phyloP scores from a whole-genome alignment of 2,888 invertebrate genomes.

The Athetis lepigone region DNA sequence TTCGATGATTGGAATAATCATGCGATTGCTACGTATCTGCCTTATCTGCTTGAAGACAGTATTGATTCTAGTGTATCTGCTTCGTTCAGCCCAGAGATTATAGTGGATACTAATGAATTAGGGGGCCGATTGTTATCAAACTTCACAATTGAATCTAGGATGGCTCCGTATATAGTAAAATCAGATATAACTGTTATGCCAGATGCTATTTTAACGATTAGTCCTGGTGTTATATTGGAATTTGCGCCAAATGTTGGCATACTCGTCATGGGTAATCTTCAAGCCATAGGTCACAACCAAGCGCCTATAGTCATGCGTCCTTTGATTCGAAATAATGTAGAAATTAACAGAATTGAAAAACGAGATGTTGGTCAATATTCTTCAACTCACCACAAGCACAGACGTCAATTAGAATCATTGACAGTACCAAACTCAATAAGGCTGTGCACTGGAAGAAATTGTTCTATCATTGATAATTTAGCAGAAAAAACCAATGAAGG shows the following conservation, averaged over 20 bases:
- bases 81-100: constrained; percentile 90
- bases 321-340: constrained; percentile 78
- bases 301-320: constrained; percentile 95
- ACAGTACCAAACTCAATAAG: constrained; percentile 92
- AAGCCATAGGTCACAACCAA: constrained; percentile 94
- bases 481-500: constrained; percentile 93
- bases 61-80: constrained; percentile 94
- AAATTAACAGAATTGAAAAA: constrained; percentile 81
- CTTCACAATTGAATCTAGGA: constrained; percentile 91
- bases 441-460: constrained; percentile 94
- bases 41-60: constrained; percentile 95
- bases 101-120: constrained; percentile 92
- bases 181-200: constrained; percentile 99
- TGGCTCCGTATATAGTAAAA: constrained; percentile 94
- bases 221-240: constrained; percentile 97
- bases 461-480: constrained; percentile 90
- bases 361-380: constrained; percentile 82
- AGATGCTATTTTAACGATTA: constrained; percentile 95
- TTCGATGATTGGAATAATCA: constrained; percentile 99
- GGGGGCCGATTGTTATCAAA: constrained; percentile 94
- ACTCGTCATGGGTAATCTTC: constrained; percentile 96
- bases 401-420: constrained; percentile 90
- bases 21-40: constrained; percentile 97
- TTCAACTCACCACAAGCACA: constrained; percentile 77
- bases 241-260: constrained; percentile 99